A percentile compares a stretch with the other conserved stretches of the same genome.
Evolutionary conservation across 2,113 vertebrate species (phyloP).

Genomic region (Sapajus apella): DNA sequence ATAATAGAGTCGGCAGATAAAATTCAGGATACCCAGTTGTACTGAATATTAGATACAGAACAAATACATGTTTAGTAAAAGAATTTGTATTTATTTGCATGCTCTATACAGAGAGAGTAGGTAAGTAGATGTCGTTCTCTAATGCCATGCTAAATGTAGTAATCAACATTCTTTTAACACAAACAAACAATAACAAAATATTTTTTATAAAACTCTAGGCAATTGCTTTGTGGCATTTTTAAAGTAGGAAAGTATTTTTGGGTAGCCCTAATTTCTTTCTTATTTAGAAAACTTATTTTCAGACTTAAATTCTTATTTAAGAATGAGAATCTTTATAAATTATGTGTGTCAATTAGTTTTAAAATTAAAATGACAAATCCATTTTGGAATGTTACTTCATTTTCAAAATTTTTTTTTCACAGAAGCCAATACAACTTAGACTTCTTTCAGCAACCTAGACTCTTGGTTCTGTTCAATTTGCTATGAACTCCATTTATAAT

Average conservation of each 20-base stretch:
- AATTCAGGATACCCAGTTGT: not conserved
- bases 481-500: not conserved
- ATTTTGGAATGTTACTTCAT: not conserved
- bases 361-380: not conserved
- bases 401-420: not conserved
- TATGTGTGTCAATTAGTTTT: not conserved
- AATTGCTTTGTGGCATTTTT: not conserved
- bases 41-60: not conserved
- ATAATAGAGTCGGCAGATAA: not conserved
- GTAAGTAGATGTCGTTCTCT: not conserved
- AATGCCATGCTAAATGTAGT: not conserved
- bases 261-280: not conserved
- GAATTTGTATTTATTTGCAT: not conserved
- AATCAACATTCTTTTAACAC: not conserved
- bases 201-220: not conserved
- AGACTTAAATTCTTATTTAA: not conserved
- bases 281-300: not conserved
- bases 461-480: not conserved
- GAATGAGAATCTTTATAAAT: not conserved
- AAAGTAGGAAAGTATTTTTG: not conserved
- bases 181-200: not conserved
- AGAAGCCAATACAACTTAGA: not conserved
- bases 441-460: not conserved
- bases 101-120: not conserved
- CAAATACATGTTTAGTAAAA: not conserved